Evolutionary conservation across 2,797 vertebrate species (phyloP).

Genomic region (Spinus olivaceus): DNA sequence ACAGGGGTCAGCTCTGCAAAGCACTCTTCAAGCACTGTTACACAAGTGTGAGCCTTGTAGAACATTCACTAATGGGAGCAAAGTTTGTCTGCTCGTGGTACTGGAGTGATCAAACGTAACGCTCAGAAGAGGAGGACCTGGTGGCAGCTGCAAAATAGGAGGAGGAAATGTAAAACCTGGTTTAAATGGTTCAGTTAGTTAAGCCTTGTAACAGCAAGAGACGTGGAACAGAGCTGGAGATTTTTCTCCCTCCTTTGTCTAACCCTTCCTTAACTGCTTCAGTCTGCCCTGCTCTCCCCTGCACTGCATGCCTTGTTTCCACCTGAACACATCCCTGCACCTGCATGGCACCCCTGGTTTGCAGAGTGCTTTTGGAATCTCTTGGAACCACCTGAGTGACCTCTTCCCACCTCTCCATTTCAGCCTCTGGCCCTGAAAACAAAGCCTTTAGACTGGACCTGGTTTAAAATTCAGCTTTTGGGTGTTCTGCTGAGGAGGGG

Average conservation of each 20-base stretch:
- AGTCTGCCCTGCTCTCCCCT: not conserved
- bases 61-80: not conserved
- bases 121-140: not conserved
- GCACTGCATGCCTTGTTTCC: not conserved
- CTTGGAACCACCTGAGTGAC: constrained; percentile 28
- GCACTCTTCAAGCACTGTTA: not conserved
- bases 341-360: not conserved
- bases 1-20: not conserved
- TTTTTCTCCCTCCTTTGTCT: not conserved
- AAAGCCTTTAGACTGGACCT: not conserved
- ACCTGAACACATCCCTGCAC: not conserved
- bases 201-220: not conserved
- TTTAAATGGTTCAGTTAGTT: not conserved
- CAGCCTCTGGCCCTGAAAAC: constrained; percentile 45
- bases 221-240: not conserved
- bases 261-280: not conserved
- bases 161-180: not conserved
- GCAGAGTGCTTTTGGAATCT: constrained; percentile 18
- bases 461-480: not conserved
- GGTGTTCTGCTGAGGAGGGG: not conserved
- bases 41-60: not conserved
- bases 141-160: not conserved
- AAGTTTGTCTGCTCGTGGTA: not conserved
- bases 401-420: constrained; percentile 45
- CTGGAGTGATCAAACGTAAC: not conserved